These are phyloP conservation scores for Heptranchias perlo DNA, from an alignment of 2,113 vertebrate genomes.

Conservation along the genomic window DNA sequence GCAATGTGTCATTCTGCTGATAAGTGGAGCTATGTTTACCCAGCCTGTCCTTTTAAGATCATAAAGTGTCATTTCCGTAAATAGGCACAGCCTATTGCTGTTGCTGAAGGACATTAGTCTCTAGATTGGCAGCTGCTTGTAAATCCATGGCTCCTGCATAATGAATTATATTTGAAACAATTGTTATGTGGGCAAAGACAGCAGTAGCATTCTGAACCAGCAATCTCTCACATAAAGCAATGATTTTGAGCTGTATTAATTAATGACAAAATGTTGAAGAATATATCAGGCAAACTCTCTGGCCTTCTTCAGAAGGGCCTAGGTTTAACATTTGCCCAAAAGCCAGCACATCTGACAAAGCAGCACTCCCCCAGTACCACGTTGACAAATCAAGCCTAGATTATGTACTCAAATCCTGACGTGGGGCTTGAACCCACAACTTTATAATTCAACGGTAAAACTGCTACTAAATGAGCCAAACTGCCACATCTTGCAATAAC, in stretches of 20 bases:
- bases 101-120: not conserved
- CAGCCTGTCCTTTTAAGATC: not conserved
- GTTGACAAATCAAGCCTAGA: not conserved
- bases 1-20: not conserved
- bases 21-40: not conserved
- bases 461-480: not conserved
- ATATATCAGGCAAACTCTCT: not conserved
- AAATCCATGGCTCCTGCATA: not conserved
- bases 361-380: not conserved
- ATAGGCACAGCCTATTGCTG: not conserved
- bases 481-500: not conserved
- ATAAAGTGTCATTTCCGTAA: not conserved
- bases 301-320: not conserved
- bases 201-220: not conserved
- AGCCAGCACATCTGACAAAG: not conserved
- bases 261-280: too few relatives aligned
- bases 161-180: not conserved
- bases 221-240: not conserved
- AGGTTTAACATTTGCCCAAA: too few relatives aligned
- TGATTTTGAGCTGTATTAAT: not conserved
- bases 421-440: not conserved
- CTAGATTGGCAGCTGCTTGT: not conserved
- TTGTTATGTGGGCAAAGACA: not conserved
- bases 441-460: not conserved
- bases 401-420: not conserved